Base-by-base conservation (phyloP, 2,113 vertebrate species). In the Ahaetulla prasina region DNA sequence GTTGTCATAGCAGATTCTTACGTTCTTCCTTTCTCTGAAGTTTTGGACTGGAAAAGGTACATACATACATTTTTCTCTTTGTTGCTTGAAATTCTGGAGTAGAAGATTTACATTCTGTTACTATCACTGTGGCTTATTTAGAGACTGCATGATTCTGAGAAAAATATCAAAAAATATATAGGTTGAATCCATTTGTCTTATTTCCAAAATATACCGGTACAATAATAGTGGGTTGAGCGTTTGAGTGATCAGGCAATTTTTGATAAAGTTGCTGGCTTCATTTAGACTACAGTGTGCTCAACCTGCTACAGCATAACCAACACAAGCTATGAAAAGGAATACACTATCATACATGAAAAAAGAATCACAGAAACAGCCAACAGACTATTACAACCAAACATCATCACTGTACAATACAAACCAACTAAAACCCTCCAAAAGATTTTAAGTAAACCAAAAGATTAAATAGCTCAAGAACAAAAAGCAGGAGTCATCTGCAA, bases 11-110 rank as follows among this genome's bases (percentile, higher is more conserved):
- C 99, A 0, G 99, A 99, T 95, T 99, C 99, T 92, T 99, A 99
- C 90, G 97, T 99, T 93, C 96, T 99, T 53, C 99, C 99, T 39
- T 99, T 99, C 96, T 99, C 99, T 57, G 99, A 99, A 97, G 99
- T 99, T 91, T 98, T 99, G 90, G 99, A 99, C 96, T 99, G 99
- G 99, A 99, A 99, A 96, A 99, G 99, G 99, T 99, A 92, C 84
- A 96, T 90, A 16, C 12, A 68, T 16, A 35, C 63, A 16, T 68
- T 68, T 68, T 6, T 68, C 30, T 35, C 63, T 35, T 68, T 35
- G 63, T 35, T 68, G 63, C 30, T 63, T 63, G 30, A 63, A 10
- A 63, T 99, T 92, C 98, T 99, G 90, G 99, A 99, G 96, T 99
- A 99, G 99, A 99, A 99, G 96, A 99, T 99, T 99, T 99, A 92